Percentiles rank a stretch among this genome's conserved stretches.
Evolutionary conservation across 2,113 vertebrate genomes (phyloP).

Genomic region (Campylorhamphus procurvoides): DNA sequence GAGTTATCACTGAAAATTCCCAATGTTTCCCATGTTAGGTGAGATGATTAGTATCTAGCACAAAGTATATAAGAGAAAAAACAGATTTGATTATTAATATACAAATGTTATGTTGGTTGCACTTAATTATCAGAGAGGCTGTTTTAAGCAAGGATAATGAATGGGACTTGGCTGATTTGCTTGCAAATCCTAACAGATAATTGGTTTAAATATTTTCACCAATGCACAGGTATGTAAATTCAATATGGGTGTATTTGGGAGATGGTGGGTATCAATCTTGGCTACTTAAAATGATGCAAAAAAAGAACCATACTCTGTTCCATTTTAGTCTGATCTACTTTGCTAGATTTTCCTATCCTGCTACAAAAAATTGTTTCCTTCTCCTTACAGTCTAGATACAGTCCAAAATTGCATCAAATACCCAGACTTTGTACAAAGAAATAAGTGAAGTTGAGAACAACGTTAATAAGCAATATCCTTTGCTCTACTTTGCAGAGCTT

Average conservation of each 20-base stretch:
- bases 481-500: slow-evolving; percentile 34
- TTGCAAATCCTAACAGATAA: background rate
- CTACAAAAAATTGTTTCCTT: background rate
- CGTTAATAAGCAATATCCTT: slow-evolving; percentile 49
- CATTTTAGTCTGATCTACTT: background rate
- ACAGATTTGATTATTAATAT: background rate
- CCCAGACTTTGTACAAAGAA: background rate
- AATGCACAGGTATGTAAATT: background rate
- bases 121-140: background rate
- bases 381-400: background rate
- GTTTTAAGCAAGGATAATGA: background rate
- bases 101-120: background rate
- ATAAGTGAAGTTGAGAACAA: background rate
- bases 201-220: background rate
- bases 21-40: background rate
- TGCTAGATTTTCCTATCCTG: background rate
- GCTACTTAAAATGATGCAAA: background rate
- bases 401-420: background rate
- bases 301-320: background rate
- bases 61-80: background rate
- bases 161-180: background rate
- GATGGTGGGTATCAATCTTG: background rate
- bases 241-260: background rate
- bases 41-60: background rate
- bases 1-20: background rate